Evolutionary conservation across 1,140 invertebrate genomes (phyloP), one percentile per base, ranked within the genome.

Genomic region (Dufourea novaeangliae): DNA sequence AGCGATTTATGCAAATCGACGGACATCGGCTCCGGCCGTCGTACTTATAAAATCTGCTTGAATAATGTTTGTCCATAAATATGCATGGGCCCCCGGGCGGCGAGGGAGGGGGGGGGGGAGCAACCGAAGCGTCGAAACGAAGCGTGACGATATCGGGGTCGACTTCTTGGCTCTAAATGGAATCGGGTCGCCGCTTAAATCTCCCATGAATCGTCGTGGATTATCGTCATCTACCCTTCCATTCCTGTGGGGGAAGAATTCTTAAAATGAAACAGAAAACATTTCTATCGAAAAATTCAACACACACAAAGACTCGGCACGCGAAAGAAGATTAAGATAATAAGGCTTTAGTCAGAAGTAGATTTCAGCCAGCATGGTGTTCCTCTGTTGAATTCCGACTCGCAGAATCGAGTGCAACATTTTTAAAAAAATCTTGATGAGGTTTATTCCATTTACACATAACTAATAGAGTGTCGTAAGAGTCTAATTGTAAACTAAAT

Each of bases 1-100:
- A 81, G 69, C 80, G 78, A 87, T 81, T 75, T 87, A 87, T 88
- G 87, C 81, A 83, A 89, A 89, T 88, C 14, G 5, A 41, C 67
- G 84, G 52, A 64, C 76, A 86, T 87, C 79, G 83, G 62, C 73
- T 78, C 80, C n/a, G n/a, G 76, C 63, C 80, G 85, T 88, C 86
- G 80, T 86, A 84, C 84, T 88, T 87, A 86, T 87, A 87, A 89
- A 89, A 87, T 89, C 80, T 79, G 80, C 85, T 86, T 85, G 87
- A 89, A 87, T 86, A 88, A 90, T 87, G 84, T 84, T 87, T 81
- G 76, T 88, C 78, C 87, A 90, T 90, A 88, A 90, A 90, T 90
- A 90, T 90, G 85, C 83, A 89, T 90, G 84, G 54, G 20, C 46
- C 46, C 20, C 20, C 46, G 46, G 39, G 56, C 44, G 46, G 59